Conservation (phyloP, 2,113 vertebrate species). For the Channa argus region DNA sequence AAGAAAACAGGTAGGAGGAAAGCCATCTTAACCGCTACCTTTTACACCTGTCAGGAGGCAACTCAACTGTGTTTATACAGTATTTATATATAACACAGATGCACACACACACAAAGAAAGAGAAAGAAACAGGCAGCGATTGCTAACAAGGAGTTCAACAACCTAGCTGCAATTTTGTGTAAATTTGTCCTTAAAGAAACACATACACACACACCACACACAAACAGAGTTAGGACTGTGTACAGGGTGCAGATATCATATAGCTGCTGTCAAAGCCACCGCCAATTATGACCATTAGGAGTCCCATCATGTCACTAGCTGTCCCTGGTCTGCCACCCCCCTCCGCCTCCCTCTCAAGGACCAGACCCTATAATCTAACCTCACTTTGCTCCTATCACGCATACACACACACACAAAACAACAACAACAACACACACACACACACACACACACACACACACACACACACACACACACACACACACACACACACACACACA, state of each 20-base stretch:
- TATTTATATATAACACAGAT: slow-evolving; percentile 64
- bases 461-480: too few relatives aligned
- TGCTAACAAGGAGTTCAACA: slow-evolving; percentile 90
- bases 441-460: slow-evolving; percentile 77
- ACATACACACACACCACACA: slow-evolving; percentile 44
- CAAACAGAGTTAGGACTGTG: slow-evolving; percentile 79
- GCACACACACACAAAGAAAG: slow-evolving; percentile 43
- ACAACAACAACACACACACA: slow-evolving; percentile 4
- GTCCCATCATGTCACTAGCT: slow-evolving; percentile 98
- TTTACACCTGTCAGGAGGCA: slow-evolving; percentile 78
- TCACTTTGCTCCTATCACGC: slow-evolving; percentile 96
- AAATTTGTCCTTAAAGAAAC: slow-evolving; percentile 95
- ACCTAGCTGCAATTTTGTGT: slow-evolving; percentile 98
- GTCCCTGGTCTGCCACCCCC: slow-evolving; percentile 88
- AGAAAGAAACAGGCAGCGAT: slow-evolving; percentile 57
- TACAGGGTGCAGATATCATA: slow-evolving; percentile 96
- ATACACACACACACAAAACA: slow-evolving; percentile 51
- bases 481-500: slow-evolving; percentile 70
- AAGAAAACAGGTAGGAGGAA: slow-evolving; percentile 61
- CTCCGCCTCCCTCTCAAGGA: slow-evolving; percentile 84
- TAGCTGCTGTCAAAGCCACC: slow-evolving; percentile 98
- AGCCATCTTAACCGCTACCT: slow-evolving; percentile 73
- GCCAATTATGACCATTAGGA: slow-evolving; percentile 99
- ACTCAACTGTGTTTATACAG: slow-evolving; percentile 76
- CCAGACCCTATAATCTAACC: slow-evolving; percentile 98